These are phyloP conservation scores for Cephus cinctus DNA, from an alignment of 1,140 invertebrate genomes.

Conservation along the genomic window DNA sequence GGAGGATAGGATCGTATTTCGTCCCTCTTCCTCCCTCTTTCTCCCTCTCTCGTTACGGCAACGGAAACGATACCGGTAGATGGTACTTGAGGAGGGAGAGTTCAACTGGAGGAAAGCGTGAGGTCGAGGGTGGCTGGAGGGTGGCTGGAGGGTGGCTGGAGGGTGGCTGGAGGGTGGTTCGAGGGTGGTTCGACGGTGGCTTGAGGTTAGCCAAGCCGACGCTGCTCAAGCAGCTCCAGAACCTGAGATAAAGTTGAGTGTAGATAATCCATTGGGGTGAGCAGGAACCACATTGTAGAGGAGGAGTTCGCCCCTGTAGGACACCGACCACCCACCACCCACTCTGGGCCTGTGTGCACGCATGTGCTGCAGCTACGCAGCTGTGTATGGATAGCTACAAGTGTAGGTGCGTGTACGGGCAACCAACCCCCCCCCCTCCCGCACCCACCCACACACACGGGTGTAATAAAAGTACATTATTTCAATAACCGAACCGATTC, in stretches of 20 bases:
- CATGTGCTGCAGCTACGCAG: too few relatives aligned
- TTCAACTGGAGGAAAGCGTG: too few relatives aligned
- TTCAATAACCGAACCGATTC: slow-evolving; percentile 51
- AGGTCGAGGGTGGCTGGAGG: slow-evolving; percentile 23
- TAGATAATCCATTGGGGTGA: slow-evolving; percentile 23
- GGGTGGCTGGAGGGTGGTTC: slow-evolving; percentile 1
- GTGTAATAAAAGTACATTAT: slow-evolving; percentile 52
- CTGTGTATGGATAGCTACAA: too few relatives aligned
- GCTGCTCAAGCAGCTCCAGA: slow-evolving; percentile 25
- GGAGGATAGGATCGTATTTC: too few relatives aligned
- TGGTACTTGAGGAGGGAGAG: too few relatives aligned
- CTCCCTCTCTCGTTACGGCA: too few relatives aligned
- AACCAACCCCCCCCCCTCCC: too few relatives aligned
- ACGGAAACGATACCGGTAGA: too few relatives aligned
- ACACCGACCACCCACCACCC: not conserved
- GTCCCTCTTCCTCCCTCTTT: too few relatives aligned
- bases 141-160: slow-evolving; percentile 7
- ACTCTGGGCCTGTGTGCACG: slow-evolving; percentile 19
- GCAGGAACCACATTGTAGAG: slow-evolving; percentile 12
- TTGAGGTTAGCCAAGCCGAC: slow-evolving; percentile 32
- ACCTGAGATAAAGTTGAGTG: slow-evolving; percentile 33
- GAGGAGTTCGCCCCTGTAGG: not conserved
- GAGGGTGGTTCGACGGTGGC: slow-evolving; percentile 4
- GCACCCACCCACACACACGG: too few relatives aligned
- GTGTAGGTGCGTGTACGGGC: too few relatives aligned